Evolutionary conservation across 2,888 invertebrate species (phyloP).

Genomic region (Exocentrus adspersus): DNA sequence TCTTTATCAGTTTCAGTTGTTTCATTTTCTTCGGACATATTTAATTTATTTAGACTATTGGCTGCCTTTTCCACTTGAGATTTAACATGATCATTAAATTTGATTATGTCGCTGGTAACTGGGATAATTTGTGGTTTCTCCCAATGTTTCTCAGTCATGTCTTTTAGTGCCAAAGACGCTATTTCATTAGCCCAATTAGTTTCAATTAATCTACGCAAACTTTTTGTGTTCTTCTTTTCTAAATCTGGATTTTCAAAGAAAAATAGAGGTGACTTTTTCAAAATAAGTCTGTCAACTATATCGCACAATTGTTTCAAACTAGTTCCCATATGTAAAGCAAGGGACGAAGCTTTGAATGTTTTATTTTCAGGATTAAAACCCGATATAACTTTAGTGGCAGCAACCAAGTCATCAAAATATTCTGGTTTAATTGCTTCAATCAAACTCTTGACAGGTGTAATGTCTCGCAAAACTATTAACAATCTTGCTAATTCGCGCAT

Average conservation of each 20-base stretch:
- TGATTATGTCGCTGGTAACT: neutral
- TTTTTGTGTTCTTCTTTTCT: neutral
- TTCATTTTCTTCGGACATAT: neutral
- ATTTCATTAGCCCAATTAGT: neutral
- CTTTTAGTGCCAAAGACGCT: neutral
- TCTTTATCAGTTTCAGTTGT: neutral
- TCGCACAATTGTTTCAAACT: constrained; percentile 5
- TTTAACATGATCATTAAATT: neutral
- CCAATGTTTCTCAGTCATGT: neutral
- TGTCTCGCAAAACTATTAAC: constrained; percentile 1
- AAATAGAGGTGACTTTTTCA: neutral
- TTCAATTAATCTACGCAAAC: neutral
- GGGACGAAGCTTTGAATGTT: constrained; percentile 8
- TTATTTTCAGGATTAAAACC: constrained; percentile 11
- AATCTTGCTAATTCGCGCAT: constrained; percentile 17
- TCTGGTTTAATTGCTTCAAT: constrained; percentile 20
- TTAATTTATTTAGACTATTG: too few species aligned
- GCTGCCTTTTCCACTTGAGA: neutral
- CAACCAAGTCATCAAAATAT: constrained; percentile 4
- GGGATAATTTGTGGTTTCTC: neutral
- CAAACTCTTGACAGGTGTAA: neutral
- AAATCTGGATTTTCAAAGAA: neutral
- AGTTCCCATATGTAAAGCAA: constrained; percentile 22
- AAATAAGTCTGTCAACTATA: constrained; percentile 2
- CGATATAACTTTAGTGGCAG: constrained; percentile 15